phyloP scores from a whole-genome alignment of 2,113 vertebrate species.

The Peromyscus californicus region DNA sequence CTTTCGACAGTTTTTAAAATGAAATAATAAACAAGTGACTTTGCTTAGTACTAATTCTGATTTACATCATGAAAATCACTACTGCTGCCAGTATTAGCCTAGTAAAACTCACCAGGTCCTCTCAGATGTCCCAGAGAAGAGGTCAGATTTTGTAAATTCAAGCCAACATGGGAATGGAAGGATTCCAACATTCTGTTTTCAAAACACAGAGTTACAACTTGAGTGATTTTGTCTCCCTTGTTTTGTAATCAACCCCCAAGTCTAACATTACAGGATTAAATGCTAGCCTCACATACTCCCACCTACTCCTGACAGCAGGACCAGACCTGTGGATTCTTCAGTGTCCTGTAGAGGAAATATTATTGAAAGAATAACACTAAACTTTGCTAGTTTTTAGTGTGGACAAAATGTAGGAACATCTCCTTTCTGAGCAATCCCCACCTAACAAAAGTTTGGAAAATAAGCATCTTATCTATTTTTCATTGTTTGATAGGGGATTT shows the following conservation, averaged over 20 bases:
- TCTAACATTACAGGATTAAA: background rate
- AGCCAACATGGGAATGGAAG: background rate
- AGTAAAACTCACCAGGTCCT: slow-evolving; percentile 71
- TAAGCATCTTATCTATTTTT: background rate
- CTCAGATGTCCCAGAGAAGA: background rate
- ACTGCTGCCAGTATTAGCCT: background rate
- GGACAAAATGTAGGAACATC: background rate
- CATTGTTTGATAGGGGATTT: slow-evolving; percentile 14
- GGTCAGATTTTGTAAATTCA: background rate
- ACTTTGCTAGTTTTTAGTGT: background rate
- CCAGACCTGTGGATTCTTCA: background rate
- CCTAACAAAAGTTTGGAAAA: slow-evolving; percentile 15
- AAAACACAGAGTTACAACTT: slow-evolving; percentile 66
- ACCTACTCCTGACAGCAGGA: background rate
- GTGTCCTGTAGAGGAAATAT: background rate
- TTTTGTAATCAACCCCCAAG: background rate
- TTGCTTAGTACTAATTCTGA: background rate
- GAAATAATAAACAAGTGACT: slow-evolving; percentile 18
- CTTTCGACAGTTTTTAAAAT: slow-evolving; percentile 32
- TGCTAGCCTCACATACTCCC: background rate
- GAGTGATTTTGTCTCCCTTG: background rate
- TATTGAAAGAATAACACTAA: slow-evolving; percentile 4
- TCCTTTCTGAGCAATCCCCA: background rate
- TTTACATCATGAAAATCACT: slow-evolving; percentile 6
- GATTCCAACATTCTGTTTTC: slow-evolving; percentile 61